Conservation (phyloP, 1,140 invertebrate species). For the Zaprionus capensis region DNA sequence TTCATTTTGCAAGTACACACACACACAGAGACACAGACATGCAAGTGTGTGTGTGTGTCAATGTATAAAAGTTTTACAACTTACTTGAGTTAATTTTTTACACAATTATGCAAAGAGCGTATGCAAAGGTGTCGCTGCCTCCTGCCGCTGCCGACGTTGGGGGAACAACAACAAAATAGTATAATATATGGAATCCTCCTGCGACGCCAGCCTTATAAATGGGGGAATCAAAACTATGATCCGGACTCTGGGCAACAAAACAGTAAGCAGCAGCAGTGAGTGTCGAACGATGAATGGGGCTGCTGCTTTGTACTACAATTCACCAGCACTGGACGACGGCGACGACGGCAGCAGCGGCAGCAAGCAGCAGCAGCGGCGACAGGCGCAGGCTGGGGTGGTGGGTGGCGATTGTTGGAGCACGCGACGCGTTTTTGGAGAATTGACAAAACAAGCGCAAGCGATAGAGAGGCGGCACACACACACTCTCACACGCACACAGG, state of each 20-base stretch:
- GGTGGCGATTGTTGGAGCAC: constrained; percentile 53
- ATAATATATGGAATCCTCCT: constrained; percentile 27
- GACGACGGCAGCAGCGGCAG: constrained; percentile 11
- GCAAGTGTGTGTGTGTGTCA: background rate
- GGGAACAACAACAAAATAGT: constrained; percentile 16
- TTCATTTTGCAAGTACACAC: constrained; percentile 34
- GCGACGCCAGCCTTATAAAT: constrained; percentile 38
- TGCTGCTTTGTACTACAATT: constrained; percentile 66
- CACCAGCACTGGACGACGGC: constrained; percentile 32
- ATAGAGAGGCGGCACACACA: constrained; percentile 35
- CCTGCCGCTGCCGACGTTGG: constrained; percentile 8
- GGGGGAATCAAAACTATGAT: constrained; percentile 53
- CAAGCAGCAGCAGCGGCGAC: constrained; percentile 29
- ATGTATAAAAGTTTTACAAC: constrained; percentile 48
- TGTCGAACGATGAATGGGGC: constrained; percentile 75
- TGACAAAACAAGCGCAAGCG: constrained; percentile 71
- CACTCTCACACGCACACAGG: constrained; percentile 2
- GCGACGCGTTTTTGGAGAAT: constrained; percentile 71
- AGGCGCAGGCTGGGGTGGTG: constrained; percentile 44
- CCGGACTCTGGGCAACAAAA: constrained; percentile 47
- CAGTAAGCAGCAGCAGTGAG: constrained; percentile 57
- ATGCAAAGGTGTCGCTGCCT: constrained; percentile 3
- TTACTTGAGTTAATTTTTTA: constrained; percentile 59
- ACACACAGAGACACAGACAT: constrained; percentile 5
- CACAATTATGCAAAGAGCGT: constrained; percentile 41